phyloP scores from a whole-genome alignment of 2,113 vertebrate genomes.

The Coryphaenoides rupestris region DNA sequence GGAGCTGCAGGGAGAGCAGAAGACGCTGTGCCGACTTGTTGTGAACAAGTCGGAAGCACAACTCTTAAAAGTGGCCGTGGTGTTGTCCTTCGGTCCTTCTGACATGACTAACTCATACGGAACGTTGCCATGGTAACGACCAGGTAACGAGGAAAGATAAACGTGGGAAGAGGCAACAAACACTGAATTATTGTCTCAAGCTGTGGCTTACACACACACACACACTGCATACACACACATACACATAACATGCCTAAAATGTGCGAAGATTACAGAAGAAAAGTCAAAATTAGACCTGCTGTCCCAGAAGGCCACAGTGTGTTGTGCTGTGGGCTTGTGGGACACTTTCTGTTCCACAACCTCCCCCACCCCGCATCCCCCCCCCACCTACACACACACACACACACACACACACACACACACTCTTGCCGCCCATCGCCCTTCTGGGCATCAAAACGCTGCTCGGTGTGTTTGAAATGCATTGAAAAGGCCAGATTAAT shows the following conservation, averaged over 20 bases:
- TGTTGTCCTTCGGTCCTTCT: background rate
- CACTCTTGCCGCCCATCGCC: conserved; percentile 7
- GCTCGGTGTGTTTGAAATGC: conserved; percentile 60
- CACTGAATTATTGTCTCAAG: background rate
- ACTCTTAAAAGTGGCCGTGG: too few relatives aligned
- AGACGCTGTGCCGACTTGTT: background rate
- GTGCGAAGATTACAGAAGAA: conserved; percentile 1
- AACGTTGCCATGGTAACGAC: background rate
- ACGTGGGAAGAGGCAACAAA: background rate
- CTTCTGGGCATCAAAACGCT: conserved; percentile 62
- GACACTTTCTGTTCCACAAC: conserved; percentile 8
- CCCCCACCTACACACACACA: too few relatives aligned
- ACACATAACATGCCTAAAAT: background rate
- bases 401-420: background rate
- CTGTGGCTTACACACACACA: background rate
- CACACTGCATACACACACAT: background rate
- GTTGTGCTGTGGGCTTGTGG: conserved; percentile 31
- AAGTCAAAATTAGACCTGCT: conserved; percentile 40
- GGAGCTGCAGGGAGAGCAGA: conserved; percentile 19
- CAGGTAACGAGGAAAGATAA: background rate
- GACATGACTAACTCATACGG: background rate
- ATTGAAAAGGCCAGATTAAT: conserved; percentile 69
- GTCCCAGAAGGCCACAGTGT: conserved; percentile 26
- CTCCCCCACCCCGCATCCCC: too few relatives aligned
- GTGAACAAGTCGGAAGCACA: conserved; percentile 2